Conservation (phyloP, 1,140 invertebrate genomes). For the Thrips palmi region DNA sequence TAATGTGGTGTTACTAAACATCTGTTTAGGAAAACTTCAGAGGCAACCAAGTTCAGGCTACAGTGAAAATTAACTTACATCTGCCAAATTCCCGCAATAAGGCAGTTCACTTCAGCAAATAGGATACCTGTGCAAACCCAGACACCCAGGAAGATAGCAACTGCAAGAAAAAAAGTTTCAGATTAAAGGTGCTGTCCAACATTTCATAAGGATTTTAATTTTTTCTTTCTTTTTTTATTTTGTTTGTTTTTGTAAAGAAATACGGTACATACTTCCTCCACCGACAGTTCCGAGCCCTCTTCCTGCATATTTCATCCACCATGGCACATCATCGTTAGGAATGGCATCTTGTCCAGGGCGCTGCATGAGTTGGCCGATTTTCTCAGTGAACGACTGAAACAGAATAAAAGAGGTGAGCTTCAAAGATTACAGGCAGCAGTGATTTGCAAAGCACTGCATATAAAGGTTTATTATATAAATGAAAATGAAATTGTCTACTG, state of each 20-base stretch:
- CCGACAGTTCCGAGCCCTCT: conserved; percentile 67
- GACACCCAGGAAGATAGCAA: conserved; percentile 73
- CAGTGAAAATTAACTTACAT: conserved; percentile 35
- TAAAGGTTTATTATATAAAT: too few species aligned
- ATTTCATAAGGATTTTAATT: conserved; percentile 1
- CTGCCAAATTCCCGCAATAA: conserved; percentile 72
- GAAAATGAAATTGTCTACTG: too few species aligned
- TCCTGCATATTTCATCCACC: conserved; percentile 75
- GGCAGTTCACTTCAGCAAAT: conserved; percentile 38
- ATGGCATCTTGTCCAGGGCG: conserved; percentile 52
- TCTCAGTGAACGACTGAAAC: conserved; percentile 55
- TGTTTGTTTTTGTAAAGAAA: background rate
- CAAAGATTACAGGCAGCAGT: too few species aligned
- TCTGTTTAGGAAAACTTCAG: background rate
- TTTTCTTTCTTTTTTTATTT: background rate
- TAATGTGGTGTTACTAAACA: conserved; percentile 1
- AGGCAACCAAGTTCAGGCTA: background rate
- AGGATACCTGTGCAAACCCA: conserved; percentile 58
- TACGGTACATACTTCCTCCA: conserved; percentile 45
- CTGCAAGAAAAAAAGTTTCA: conserved; percentile 33
- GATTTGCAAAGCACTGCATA: too few species aligned
- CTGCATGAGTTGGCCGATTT: conserved; percentile 53
- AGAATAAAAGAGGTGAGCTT: too few species aligned
- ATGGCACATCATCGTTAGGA: conserved; percentile 61
- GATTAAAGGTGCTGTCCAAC: background rate